Base-by-base conservation (phyloP, 2,888 invertebrate genomes). In the Macropis europaea region DNA sequence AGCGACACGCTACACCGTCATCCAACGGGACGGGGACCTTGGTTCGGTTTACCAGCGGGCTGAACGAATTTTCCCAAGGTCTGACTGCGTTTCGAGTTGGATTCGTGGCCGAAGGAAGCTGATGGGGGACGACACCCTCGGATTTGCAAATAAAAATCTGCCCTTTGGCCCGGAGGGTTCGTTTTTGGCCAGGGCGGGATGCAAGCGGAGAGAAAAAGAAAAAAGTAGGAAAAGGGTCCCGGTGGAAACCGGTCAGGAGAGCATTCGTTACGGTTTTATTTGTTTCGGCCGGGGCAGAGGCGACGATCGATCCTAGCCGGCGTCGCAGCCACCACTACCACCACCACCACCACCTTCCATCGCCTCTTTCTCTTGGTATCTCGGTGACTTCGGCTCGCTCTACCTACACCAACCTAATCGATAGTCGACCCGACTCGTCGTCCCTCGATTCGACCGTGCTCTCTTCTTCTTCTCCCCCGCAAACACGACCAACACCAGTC, bases 351-450 rank as follows among this genome's bases (percentile, higher is more conserved):
- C 66, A 30, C 68, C 74, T 66, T 54, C 73, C 59, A 32, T 34
- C 52, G 53, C 43, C 67, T 76, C 77, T 77, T 79, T 70, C 77
- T 81, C 81, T 52, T 75, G 75, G 72, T 82, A 69, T 73, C 82
- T 76, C 63, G 76, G 71, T 79, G 76, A 82, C 79, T 80, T 79
- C 45, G 63, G 38, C 61, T 66, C 79, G 56, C 53, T 74, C 79
- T 77, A 75, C 69, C 76, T 81, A 76, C 62, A 76, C 69, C 76
- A 72, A 82, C 76, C 80, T 79, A 79, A 80, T 81, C 80, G 80
- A 81, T 81, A 81, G 76, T 76, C 79, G 76, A 82, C 73, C 79
- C 73, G 73, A 61, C 79, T 76, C 73, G 67, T 81, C n/a, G n/a
- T n/a, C n/a, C n/a, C 76, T 73, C 82, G 71, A 80, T 82, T 82